Evolutionary conservation across 2,797 vertebrate species (phyloP), one percentile per base, ranked within the genome.

Genomic region (Trematomus bernacchii): DNA sequence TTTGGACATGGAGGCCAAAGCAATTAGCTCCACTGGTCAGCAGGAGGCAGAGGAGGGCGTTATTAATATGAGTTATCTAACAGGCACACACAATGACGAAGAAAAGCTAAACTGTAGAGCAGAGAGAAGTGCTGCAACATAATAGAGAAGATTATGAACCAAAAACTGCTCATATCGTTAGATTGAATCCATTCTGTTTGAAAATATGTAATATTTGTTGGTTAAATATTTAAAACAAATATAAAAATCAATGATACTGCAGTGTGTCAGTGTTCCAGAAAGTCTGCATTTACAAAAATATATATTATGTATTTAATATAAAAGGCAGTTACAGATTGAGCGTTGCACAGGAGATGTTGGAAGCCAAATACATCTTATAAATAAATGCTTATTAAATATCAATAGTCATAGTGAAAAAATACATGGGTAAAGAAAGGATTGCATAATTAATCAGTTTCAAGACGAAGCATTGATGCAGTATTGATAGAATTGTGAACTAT

Each of bases 11-110:
- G 40, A 62, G 68, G 47, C 68, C 77, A 80, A 66, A 73, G 64
- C 66, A 80, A 82, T 86, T 83, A 73, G 68, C 54, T 74, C 14
- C 53, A 58, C 11, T 57, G 54, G 63, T 50, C 68, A 64, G 71
- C 58, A 67, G 74, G 76, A 79, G 77, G 70, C 27, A 43, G 65
- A 77, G 54, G 53, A 84, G 73, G 55, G 58, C 27, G 73, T 46
- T 76, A 46, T 74, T 77, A 61, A 71, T 72, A 61, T 80, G 64
- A 75, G 70, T 76, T 27, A 55, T 70, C 72, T 68, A 66, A 77
- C 55, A 16, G 11, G 9, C 8, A n/a, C n/a, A 40, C 33, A 50
- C 65, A 50, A 60, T 23, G 23, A 23, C 21, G 30, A 51, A 59
- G 51, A 71, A 57, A 66, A 33, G 30, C 10, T 27, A 23, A 53